These are phyloP conservation scores for Edolisoma coerulescens DNA, from an alignment of 2,113 vertebrate species.

Conservation along the genomic window DNA sequence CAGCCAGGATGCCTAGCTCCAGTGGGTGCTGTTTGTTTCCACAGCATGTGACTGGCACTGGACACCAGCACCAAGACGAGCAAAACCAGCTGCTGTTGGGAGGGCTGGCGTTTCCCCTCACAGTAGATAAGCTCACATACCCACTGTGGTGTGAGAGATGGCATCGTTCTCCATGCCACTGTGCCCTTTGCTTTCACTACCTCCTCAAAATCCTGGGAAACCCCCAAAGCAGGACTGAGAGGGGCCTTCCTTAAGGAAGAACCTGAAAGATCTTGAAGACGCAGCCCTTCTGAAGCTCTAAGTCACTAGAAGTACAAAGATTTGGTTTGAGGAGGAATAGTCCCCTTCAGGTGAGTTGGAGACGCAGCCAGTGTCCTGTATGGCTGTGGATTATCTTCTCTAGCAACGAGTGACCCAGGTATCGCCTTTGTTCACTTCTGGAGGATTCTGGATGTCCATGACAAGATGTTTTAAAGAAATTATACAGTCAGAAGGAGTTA, in stretches of 20 bases:
- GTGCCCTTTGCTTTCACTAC: not conserved
- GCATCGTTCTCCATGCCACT: fast-evolving
- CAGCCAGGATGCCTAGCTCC: not conserved
- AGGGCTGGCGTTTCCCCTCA: not conserved
- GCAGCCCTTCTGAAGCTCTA: not conserved
- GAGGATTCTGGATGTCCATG: not conserved
- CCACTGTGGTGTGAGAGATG: not conserved
- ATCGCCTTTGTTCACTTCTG: fast-evolving
- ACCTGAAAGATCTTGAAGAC: not conserved
- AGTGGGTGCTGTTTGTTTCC: not conserved
- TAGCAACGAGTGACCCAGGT: not conserved
- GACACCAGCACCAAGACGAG: not conserved
- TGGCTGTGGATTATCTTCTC: not conserved
- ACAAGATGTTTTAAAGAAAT: not conserved
- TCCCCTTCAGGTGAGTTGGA: not conserved
- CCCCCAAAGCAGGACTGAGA: not conserved
- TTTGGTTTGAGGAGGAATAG: not conserved
- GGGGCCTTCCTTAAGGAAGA: not conserved
- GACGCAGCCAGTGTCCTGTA: not conserved
- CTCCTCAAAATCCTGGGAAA: not conserved
- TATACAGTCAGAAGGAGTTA: not conserved
- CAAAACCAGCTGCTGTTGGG: not conserved
- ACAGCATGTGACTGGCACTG: not conserved
- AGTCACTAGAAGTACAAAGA: not conserved
- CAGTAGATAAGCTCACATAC: not conserved